These are phyloP conservation scores for Cataglyphis altisquamis DNA, from an alignment of 2,888 invertebrate genomes.

Conservation along the genomic window DNA sequence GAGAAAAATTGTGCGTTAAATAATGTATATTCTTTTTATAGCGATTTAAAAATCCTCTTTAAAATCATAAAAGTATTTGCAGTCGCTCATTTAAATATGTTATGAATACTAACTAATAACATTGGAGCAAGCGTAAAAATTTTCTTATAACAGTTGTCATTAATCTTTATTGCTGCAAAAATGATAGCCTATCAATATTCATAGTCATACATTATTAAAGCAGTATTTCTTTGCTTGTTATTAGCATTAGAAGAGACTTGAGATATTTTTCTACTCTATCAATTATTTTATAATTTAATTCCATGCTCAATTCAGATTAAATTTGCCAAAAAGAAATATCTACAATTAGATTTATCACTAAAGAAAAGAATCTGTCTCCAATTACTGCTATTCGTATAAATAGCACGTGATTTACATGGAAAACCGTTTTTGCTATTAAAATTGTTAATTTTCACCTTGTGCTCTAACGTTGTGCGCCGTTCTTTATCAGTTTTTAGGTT, in stretches of 20 bases:
- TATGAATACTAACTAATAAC: slow-evolving; percentile 13
- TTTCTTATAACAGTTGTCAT: background rate
- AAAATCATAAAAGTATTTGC: slow-evolving; percentile 2
- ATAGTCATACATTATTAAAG: background rate
- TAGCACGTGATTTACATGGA: background rate
- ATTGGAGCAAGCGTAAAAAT: background rate
- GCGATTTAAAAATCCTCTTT: background rate
- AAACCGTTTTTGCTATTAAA: background rate
- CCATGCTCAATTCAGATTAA: background rate
- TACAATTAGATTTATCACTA: background rate
- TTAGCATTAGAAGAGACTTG: background rate
- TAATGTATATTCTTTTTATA: slow-evolving; percentile 8
- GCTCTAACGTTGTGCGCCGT: background rate
- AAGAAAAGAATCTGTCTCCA: background rate
- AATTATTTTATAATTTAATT: slow-evolving; percentile 1
- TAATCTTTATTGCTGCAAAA: background rate
- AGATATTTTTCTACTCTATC: background rate
- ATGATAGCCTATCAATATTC: slow-evolving; percentile 11
- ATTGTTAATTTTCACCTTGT: slow-evolving; percentile 32
- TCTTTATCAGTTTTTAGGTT: slow-evolving; percentile 7
- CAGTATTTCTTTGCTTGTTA: background rate
- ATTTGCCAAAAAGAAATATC: background rate
- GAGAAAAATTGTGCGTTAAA: slow-evolving; percentile 27
- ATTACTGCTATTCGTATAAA: slow-evolving; percentile 2
- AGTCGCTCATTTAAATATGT: background rate